Evolutionary conservation across 2,797 vertebrate genomes (phyloP).

Genomic region (Glossophaga mutica): DNA sequence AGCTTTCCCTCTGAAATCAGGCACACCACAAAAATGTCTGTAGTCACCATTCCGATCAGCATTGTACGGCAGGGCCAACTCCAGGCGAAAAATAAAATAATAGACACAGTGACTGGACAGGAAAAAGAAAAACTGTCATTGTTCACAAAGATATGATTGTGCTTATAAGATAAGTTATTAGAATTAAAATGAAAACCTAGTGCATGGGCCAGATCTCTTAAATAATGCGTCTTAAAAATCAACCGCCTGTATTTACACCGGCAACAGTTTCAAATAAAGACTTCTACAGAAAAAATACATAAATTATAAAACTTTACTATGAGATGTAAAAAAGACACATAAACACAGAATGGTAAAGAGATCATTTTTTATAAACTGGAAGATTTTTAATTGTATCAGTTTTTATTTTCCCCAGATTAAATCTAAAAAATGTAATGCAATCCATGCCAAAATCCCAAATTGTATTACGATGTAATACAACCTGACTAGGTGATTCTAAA

Average conservation of each 20-base stretch:
- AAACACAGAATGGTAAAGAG: neutral
- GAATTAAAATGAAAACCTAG: neutral
- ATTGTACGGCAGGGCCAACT: neutral
- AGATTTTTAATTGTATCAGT: neutral
- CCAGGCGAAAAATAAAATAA: neutral
- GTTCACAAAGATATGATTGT: neutral
- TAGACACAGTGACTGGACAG: neutral
- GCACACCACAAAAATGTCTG: neutral
- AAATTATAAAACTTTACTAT: neutral
- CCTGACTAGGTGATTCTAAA: neutral
- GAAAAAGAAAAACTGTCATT: neutral
- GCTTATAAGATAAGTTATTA: neutral
- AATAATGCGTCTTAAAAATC: neutral
- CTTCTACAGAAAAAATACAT: neutral
- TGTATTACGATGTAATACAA: neutral
- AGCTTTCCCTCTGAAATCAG: neutral
- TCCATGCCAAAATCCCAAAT: neutral
- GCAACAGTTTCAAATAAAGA: neutral
- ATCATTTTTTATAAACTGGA: neutral
- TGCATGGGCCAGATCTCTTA: neutral
- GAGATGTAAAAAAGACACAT: neutral
- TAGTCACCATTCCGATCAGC: neutral
- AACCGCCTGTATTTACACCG: neutral
- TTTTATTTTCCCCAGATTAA: neutral
- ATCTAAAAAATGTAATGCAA: neutral